Base-by-base conservation (phyloP, 2,797 vertebrate species). In the Aldrovandia affinis region DNA sequence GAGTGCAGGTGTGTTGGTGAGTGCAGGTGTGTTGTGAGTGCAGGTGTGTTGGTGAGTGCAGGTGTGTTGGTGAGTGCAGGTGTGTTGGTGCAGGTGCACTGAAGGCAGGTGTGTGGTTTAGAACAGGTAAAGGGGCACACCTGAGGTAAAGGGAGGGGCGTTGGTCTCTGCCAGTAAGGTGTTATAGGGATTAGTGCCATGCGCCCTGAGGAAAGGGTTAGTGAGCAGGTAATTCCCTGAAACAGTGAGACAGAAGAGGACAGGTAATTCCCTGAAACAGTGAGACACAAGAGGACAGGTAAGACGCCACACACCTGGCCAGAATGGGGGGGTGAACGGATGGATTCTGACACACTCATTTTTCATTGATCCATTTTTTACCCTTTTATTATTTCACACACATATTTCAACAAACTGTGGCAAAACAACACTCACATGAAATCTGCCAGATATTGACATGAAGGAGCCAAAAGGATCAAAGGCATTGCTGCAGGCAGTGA, bases 141-240 rank as follows among this genome's bases (percentile, higher is more conserved):
- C 98, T 99, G 98, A 98, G 96, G 98, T 98, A 98, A 99, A 99
- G 91, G 97, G 97, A 91, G 98, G 97, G 93, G 98, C 97, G 93
- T 98, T 97, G 88, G 97, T 99, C 96, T 99, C 98, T 92, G 98
- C 98, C 93, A 99, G 97, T 93, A 99, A 97, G 96, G 98, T 99
- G 97, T 99, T 99, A 99, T 99, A 99, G 92, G 98, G 98, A 96
- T 96, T 99, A 99, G 98, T 99, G 97, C 98, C 98, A 93, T 99
- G 98, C 93, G 98, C 97, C 96, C 98, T 97, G 92, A 99, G 98
- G 94, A 99, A 98, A 96, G 98, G 98, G 96, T 99, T 99, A 98
- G 98, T 99, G 97, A 99, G 97, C 95, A 99, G 97, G 96, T 99
- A 99, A 98, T 99, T 99, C 95, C 98, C 98, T 94, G 98, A 98